A percentile compares a stretch with the other conserved stretches of the same genome.
Evolutionary conservation across 2,888 invertebrate species (phyloP).

Genomic region (Acanthosepion esculentum): DNA sequence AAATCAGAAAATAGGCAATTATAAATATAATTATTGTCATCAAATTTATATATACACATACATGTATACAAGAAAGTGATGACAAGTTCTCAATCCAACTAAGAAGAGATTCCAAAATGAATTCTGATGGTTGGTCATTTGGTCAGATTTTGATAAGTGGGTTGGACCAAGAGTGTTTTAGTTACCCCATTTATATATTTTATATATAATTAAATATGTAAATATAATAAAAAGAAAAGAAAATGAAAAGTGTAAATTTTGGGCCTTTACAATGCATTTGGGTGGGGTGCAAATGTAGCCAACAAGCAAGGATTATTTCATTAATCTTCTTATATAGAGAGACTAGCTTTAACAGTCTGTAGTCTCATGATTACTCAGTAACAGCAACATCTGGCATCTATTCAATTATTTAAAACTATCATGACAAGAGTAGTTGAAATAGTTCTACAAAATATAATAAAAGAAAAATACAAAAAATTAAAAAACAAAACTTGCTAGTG

Average conservation of each 20-base stretch:
- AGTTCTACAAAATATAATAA: background rate
- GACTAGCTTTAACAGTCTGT: conserved; percentile 1
- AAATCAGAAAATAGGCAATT: too few species aligned
- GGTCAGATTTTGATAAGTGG: too few species aligned
- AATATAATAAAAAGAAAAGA: too few species aligned
- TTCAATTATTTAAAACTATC: background rate
- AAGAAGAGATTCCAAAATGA: too few species aligned
- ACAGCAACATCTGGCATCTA: background rate
- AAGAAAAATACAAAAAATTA: background rate
- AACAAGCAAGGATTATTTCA: conserved; percentile 1
- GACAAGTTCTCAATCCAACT: too few species aligned
- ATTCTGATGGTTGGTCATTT: too few species aligned
- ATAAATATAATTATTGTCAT: too few species aligned
- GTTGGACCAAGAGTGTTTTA: background rate
- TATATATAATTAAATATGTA: too few species aligned
- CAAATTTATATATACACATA: too few species aligned
- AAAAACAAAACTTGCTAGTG: background rate
- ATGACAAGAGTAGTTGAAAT: background rate
- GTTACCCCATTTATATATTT: background rate
- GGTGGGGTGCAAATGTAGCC: background rate
- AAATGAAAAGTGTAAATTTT: background rate
- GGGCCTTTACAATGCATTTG: background rate
- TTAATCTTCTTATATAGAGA: background rate
- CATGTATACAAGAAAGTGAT: too few species aligned
- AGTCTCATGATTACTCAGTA: background rate